Evolutionary conservation across 2,797 vertebrate genomes (phyloP).

Genomic region (Nyctalus aviator): DNA sequence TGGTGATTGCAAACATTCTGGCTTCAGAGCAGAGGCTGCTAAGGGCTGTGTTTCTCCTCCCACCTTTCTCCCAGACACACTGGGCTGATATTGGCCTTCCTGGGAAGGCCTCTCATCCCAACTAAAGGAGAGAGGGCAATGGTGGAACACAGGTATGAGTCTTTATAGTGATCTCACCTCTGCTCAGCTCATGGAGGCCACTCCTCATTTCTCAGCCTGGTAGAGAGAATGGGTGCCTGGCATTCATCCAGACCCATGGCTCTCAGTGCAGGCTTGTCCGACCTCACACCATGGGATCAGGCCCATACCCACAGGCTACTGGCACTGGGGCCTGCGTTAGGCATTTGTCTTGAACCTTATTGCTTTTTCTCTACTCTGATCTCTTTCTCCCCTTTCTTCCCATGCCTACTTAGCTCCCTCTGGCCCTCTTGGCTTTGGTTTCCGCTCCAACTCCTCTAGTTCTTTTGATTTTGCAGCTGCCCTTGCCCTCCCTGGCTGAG

Average conservation of each 20-base stretch:
- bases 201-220: not conserved
- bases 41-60: not conserved
- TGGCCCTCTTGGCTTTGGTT: not conserved
- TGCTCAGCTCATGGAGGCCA: not conserved
- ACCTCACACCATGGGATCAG: fast-evolving
- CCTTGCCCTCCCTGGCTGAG: not conserved
- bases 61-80: too few species aligned
- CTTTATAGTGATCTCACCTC: not conserved
- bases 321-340: not conserved
- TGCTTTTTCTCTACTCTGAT: not conserved
- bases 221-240: fast-evolving
- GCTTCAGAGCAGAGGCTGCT: not conserved
- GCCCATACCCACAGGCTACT: not conserved
- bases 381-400: not conserved
- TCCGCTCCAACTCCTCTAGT: not conserved
- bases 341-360: not conserved
- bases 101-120: fast-evolving
- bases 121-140: not conserved
- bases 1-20: not conserved
- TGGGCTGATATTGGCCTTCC: not conserved
- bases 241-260: not conserved
- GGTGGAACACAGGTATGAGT: not conserved
- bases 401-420: fast-evolving
- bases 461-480: not conserved
- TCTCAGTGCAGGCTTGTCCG: not conserved